Evolutionary conservation across 2,888 invertebrate species (phyloP).

Genomic region (Caenorhabditis wallacei): DNA sequence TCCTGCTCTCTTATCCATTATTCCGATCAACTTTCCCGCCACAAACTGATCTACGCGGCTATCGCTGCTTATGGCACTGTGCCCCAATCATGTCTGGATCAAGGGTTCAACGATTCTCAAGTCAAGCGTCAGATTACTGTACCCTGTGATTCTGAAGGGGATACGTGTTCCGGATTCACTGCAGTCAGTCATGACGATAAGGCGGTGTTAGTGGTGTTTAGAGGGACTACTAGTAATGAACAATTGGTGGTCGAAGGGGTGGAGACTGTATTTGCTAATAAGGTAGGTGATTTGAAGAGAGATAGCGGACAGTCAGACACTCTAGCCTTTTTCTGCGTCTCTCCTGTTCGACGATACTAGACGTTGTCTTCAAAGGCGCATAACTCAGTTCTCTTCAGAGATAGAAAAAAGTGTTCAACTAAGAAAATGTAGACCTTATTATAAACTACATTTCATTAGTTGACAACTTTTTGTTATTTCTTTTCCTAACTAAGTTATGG

Average conservation of each 20-base stretch:
- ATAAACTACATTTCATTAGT: too few species aligned
- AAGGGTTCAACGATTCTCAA: constrained; percentile 1
- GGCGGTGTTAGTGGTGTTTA: constrained; percentile 66
- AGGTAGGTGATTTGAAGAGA: too few species aligned
- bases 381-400: too few species aligned
- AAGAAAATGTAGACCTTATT: too few species aligned
- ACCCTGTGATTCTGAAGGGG: constrained; percentile 21
- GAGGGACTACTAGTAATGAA: constrained; percentile 62
- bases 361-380: too few species aligned
- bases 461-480: too few species aligned
- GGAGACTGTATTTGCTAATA: constrained; percentile 57
- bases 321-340: too few species aligned
- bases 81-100: constrained; percentile 26
- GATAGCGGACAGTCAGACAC: too few species aligned
- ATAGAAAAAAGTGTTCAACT: too few species aligned
- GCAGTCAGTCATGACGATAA: constrained; percentile 59
- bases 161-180: constrained; percentile 65
- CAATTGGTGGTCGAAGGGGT: constrained; percentile 65
- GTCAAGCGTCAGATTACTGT: constrained; percentile 38
- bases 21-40: constrained; percentile 34
- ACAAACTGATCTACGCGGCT: constrained; percentile 36
- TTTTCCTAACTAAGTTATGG: too few species aligned
- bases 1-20: constrained; percentile 19
- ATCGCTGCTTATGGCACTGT: constrained; percentile 6
- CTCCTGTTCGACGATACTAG: too few species aligned